Evolutionary conservation across 2,888 invertebrate species (phyloP).

Genomic region (Athrips mouffetella): DNA sequence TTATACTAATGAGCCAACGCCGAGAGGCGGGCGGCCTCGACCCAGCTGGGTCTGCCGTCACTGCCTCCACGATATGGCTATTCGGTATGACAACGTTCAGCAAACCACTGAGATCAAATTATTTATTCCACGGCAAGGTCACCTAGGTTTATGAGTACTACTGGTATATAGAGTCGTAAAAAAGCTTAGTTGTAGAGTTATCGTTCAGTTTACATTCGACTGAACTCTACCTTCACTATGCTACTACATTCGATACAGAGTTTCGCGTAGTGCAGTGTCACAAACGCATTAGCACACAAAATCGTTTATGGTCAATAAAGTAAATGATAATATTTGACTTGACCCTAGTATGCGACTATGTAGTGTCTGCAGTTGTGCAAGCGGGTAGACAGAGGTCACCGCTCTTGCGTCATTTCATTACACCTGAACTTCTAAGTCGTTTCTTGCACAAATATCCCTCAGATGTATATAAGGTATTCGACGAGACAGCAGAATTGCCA

Average conservation of each 20-base stretch:
- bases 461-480: background rate
- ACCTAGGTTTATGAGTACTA: background rate
- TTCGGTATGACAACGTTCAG: conserved; percentile 13
- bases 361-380: conserved; percentile 14
- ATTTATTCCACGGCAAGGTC: conserved; percentile 6
- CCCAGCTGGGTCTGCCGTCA: conserved; percentile 18
- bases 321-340: conserved; percentile 7
- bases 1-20: conserved; percentile 18
- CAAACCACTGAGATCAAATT: conserved; percentile 4
- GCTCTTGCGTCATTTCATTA: conserved; percentile 26
- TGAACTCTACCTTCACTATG: too few species aligned
- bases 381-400: conserved; percentile 24
- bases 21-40: conserved; percentile 29
- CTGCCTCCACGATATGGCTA: conserved; percentile 13
- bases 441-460: conserved; percentile 25
- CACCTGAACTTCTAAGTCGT: conserved; percentile 19
- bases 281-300: too few species aligned
- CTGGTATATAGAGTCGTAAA: too few species aligned
- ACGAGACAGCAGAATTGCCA: background rate
- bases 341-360: conserved; percentile 10
- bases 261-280: too few species aligned
- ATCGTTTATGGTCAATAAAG: too few species aligned
- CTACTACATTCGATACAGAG: too few species aligned
- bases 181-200: too few species aligned
- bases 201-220: too few species aligned